Evolutionary conservation across 1,140 invertebrate species (phyloP).

Genomic region (Drosophila arawakana): DNA sequence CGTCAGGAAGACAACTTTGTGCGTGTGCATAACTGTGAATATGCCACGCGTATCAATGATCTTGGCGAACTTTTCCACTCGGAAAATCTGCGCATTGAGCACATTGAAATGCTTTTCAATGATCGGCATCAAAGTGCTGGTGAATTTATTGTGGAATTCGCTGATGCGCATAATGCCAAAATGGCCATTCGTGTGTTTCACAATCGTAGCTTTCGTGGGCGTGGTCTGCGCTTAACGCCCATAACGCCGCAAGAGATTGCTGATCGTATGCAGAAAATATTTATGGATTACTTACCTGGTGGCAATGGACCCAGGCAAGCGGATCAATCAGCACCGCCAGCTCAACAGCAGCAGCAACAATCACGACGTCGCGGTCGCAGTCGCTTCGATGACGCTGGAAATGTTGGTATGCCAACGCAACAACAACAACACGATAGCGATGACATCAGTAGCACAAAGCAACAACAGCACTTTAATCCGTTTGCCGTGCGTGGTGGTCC

Average conservation of each 20-base stretch:
- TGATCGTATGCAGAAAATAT: slow-evolving; percentile 75
- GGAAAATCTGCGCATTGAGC: slow-evolving; percentile 89
- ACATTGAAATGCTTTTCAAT: slow-evolving; percentile 92
- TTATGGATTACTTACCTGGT: slow-evolving; percentile 76
- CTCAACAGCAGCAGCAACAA: slow-evolving; percentile 18
- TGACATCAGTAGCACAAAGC: slow-evolving; percentile 34
- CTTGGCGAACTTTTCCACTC: slow-evolving; percentile 92
- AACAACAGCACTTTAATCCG: slow-evolving; percentile 66
- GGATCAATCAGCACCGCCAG: slow-evolving; percentile 3
- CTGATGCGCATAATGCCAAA: slow-evolving; percentile 88
- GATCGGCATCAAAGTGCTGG: slow-evolving; percentile 89
- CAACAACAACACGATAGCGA: slow-evolving; percentile 26
- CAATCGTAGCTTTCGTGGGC: slow-evolving; percentile 89
- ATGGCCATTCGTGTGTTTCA: slow-evolving; percentile 88
- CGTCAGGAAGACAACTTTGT: slow-evolving; percentile 85
- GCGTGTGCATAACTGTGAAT: slow-evolving; percentile 90
- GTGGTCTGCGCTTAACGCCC: slow-evolving; percentile 88
- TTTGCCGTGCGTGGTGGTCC: slow-evolving; percentile 41
- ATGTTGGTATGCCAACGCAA: slow-evolving; percentile 7
- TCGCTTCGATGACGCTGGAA: slow-evolving; percentile 59
- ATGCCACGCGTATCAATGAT: slow-evolving; percentile 90
- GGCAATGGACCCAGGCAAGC: slow-evolving; percentile 49
- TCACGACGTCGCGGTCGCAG: slow-evolving; percentile 66
- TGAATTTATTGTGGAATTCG: slow-evolving; percentile 94
- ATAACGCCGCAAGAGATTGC: slow-evolving; percentile 88